phyloP scores from a whole-genome alignment of 2,113 vertebrate species.

The Ovis canadensis region DNA sequence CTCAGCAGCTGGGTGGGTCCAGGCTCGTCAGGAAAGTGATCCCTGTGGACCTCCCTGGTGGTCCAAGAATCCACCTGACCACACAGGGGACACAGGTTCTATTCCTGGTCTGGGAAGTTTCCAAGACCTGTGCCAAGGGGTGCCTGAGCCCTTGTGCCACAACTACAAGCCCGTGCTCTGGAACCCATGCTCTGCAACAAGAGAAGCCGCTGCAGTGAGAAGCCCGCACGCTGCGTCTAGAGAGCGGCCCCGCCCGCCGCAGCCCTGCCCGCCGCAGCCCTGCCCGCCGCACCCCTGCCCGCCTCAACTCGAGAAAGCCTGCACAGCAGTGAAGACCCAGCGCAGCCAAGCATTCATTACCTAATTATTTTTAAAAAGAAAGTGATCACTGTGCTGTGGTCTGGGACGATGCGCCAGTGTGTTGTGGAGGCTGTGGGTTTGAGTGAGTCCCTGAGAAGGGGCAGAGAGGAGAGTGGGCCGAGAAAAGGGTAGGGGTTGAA shows the following conservation, averaged over 20 bases:
- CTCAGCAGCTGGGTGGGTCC: background rate
- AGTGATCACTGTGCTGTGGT: too few relatives aligned
- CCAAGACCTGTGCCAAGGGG: background rate
- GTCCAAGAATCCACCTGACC: background rate
- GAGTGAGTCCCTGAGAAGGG: background rate
- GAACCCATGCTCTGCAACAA: background rate
- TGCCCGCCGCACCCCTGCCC: background rate
- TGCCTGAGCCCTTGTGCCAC: background rate
- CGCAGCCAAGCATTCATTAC: rapidly evolving
- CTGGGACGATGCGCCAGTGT: background rate
- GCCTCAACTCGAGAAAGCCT: rapidly evolving
- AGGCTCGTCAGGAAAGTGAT: background rate
- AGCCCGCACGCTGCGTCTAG: rapidly evolving
- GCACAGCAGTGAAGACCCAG: background rate
- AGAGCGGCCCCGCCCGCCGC: background rate
- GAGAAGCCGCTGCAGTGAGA: background rate
- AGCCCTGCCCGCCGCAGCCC: background rate
- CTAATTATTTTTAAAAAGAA: background rate
- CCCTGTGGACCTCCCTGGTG: background rate
- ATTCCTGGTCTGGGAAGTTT: background rate
- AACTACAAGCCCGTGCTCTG: background rate
- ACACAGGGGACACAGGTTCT: background rate
- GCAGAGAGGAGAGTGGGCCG: background rate
- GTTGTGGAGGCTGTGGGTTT: background rate
- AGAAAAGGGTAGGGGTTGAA: background rate